These are phyloP conservation scores for Arion vulgaris DNA, from an alignment of 1,140 invertebrate genomes.

Conservation along the genomic window DNA sequence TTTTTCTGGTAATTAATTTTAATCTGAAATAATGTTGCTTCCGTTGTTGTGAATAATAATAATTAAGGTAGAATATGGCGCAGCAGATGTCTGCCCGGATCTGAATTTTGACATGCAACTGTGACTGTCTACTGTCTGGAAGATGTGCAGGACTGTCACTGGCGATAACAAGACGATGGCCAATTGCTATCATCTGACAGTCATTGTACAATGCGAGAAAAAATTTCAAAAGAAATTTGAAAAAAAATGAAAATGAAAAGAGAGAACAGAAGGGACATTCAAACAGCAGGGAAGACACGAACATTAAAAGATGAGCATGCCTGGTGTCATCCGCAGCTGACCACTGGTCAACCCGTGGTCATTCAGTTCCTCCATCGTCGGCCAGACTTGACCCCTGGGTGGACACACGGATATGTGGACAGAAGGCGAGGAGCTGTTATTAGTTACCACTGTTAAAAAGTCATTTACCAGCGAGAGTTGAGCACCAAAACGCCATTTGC, in stretches of 20 bases:
- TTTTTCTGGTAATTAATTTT: too few species aligned
- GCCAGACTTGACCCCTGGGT: background rate
- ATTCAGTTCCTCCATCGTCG: background rate
- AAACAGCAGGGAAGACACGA: background rate
- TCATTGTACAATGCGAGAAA: background rate
- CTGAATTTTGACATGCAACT: too few species aligned
- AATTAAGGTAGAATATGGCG: too few species aligned
- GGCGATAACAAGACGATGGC: background rate
- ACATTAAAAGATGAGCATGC: background rate
- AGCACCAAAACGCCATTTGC: background rate
- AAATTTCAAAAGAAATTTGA: background rate
- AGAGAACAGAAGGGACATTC: background rate
- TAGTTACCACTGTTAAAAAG: background rate
- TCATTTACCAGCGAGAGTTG: background rate
- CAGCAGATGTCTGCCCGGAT: too few species aligned
- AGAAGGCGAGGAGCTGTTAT: background rate
- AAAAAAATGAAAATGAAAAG: background rate
- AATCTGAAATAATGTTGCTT: too few species aligned
- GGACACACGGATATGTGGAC: background rate
- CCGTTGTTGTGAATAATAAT: too few species aligned
- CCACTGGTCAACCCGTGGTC: background rate
- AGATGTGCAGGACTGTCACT: background rate
- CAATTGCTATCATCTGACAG: background rate
- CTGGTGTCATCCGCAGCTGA: background rate
- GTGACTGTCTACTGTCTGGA: background rate